Conservation (phyloP, 1,140 invertebrate species). For the Dolichoris vasculosae region DNA sequence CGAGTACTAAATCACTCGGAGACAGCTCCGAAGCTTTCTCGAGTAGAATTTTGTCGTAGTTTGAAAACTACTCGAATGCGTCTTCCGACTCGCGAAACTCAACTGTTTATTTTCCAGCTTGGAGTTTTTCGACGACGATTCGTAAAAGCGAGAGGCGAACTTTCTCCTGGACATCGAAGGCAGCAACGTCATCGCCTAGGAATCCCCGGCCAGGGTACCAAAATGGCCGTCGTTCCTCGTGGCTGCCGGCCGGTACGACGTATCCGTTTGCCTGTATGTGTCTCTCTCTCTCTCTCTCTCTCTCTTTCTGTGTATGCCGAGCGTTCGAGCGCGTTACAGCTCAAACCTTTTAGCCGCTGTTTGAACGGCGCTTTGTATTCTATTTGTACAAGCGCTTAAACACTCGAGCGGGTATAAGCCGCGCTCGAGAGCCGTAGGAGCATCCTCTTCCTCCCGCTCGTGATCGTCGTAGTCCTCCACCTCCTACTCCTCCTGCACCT, state of each 20-base stretch:
- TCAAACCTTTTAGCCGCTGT: slow-evolving; percentile 73
- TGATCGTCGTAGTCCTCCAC: background rate
- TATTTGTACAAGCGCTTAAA: slow-evolving; percentile 74
- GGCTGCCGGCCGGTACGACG: background rate
- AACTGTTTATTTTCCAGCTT: no score
- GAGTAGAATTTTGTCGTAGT: no score
- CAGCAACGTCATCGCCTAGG: background rate
- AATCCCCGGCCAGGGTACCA: background rate
- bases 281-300: no score
- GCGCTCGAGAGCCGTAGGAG: background rate
- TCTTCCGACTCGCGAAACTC: no score
- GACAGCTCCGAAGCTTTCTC: no score
- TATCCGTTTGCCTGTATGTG: slow-evolving; percentile 69
- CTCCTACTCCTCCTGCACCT: background rate
- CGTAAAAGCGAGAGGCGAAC: no score
- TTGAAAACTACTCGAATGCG: no score
- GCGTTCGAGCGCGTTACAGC: slow-evolving; percentile 71
- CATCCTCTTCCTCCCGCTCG: background rate
- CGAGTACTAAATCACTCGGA: no score
- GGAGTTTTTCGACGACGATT: no score
- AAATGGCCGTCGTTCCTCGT: slow-evolving; percentile 11
- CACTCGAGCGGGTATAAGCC: slow-evolving; percentile 57
- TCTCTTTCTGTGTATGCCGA: no score
- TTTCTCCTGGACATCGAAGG: background rate
- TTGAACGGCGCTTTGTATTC: slow-evolving; percentile 69